Evolutionary conservation across 2,888 invertebrate species (phyloP).

Genomic region (Drosophila neotestacea): DNA sequence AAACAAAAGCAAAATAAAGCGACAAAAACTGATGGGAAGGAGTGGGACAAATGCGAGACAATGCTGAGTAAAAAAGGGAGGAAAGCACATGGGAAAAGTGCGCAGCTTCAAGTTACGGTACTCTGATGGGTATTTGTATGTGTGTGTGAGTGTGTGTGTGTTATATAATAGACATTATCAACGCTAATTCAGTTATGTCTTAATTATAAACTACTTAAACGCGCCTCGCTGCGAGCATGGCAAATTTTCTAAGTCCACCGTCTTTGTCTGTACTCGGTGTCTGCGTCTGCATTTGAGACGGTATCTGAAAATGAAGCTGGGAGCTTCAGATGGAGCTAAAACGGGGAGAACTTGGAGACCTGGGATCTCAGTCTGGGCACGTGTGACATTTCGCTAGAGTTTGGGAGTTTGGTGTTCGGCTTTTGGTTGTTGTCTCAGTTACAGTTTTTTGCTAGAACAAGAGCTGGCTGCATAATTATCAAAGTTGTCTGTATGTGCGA

Average conservation of each 20-base stretch:
- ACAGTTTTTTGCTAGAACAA: conserved; percentile 31
- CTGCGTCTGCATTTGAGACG: conserved; percentile 16
- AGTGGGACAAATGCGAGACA: background rate
- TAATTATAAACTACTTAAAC: conserved; percentile 83
- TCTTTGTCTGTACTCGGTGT: background rate
- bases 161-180: conserved; percentile 79
- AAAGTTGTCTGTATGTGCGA: conserved; percentile 50
- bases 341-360: background rate
- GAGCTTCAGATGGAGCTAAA: conserved; percentile 9
- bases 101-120: conserved; percentile 35
- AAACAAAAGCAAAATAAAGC: conserved; percentile 25
- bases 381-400: conserved; percentile 69
- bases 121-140: background rate
- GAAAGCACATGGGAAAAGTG: conserved; percentile 52
- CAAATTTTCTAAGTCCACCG: conserved; percentile 66
- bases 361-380: conserved; percentile 56
- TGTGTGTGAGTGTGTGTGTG: conserved; percentile 32
- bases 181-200: conserved; percentile 83
- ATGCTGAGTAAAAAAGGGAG: background rate
- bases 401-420: background rate
- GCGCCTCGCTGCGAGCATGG: conserved; percentile 67
- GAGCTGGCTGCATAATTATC: conserved; percentile 65
- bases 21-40: conserved; percentile 6
- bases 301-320: conserved; percentile 20
- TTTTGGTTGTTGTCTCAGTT: conserved; percentile 34